Evolutionary conservation across 1,140 invertebrate genomes (phyloP), one percentile per base, ranked within the genome.

Genomic region (Drosophila sucinea): DNA sequence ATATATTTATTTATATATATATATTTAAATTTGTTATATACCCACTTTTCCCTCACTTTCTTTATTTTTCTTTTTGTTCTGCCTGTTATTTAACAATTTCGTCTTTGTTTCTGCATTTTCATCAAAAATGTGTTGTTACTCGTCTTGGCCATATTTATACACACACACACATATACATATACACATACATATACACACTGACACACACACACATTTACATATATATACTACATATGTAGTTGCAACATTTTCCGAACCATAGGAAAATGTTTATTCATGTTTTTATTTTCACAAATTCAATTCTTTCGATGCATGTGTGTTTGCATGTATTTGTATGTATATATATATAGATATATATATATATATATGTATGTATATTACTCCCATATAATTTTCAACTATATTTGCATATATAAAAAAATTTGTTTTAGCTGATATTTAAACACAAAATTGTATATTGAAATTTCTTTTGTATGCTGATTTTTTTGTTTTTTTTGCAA

Each of bases 21-120:
- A 51, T 81, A 84, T 83, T 83, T 77, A 73, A 82, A 87, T 89
- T 80, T 89, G 64, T 86, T 84, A 73, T 79, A 75, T 74, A 81
- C 55, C 62, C 32, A 30, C 70, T 69, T 10, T 58, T 62, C n/a
- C 44, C 33, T 71, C 61, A 54, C 63, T 51, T 64, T 51, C 67
- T 38, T 54, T 61, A 65, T 55, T 11, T 47, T 51, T 32, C 10
- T 25, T 57, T 57, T 40, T 27, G 33, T 38, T 69, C 27, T 17
- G 32, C 32, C 32, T 51, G 44, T 27, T 10, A 27, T 51, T 51
- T 10, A 51, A 51, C 44, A 51, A 27, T 51, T 27, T 51, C 7
- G 44, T 27, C n/a, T 47, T n/a, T 30, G 25, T 32, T 32, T 57
- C 68, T 68, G 64, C 67, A 47, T 55, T 8, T 60, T 23, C 47